These are phyloP conservation scores for Epinephelus coioides DNA, from an alignment of 2,797 vertebrate genomes.

Conservation along the genomic window DNA sequence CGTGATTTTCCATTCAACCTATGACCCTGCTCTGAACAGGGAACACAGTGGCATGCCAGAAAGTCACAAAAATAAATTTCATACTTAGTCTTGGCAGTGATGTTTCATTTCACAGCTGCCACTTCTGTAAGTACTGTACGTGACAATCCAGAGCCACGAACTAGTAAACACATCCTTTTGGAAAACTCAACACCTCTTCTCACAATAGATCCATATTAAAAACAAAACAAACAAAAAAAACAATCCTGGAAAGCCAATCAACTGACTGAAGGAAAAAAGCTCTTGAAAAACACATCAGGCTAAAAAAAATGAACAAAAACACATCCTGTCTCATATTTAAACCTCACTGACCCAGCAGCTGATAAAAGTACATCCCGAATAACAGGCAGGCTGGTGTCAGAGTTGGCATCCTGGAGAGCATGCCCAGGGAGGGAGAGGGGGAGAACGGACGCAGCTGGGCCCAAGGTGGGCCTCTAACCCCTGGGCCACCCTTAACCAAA, in stretches of 20 bases:
- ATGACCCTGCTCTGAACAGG: conserved; percentile 38
- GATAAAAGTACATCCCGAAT: conserved; percentile 60
- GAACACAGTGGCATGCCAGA: conserved; percentile 35
- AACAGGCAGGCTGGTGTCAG: conserved; percentile 71
- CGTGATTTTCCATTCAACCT: conserved; percentile 54
- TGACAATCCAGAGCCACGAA: conserved; percentile 53
- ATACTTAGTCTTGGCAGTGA: conserved; percentile 44
- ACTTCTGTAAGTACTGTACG: conserved; percentile 23
- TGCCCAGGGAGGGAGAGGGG: conserved; percentile 42
- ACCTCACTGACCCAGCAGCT: conserved; percentile 52
- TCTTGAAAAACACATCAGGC: conserved; percentile 60
- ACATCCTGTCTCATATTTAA: conserved; percentile 71
- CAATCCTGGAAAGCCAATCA: conserved; percentile 50
- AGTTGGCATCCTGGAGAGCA: conserved; percentile 68
- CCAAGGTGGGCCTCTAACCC: conserved; percentile 66
- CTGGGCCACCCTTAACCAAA: conserved; percentile 54
- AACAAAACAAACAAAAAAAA: conserved; percentile 28
- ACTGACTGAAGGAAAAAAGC: conserved; percentile 29
- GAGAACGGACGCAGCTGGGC: conserved; percentile 76
- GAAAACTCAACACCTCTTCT: conserved; percentile 59
- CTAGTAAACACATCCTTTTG: conserved; percentile 63
- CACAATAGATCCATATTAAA: conserved; percentile 47
- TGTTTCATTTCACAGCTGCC: conserved; percentile 50
- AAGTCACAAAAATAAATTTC: conserved; percentile 63
- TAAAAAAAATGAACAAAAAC: conserved; percentile 65